Evolutionary conservation across 2,888 invertebrate species (phyloP).

Genomic region (Gari tellinella): DNA sequence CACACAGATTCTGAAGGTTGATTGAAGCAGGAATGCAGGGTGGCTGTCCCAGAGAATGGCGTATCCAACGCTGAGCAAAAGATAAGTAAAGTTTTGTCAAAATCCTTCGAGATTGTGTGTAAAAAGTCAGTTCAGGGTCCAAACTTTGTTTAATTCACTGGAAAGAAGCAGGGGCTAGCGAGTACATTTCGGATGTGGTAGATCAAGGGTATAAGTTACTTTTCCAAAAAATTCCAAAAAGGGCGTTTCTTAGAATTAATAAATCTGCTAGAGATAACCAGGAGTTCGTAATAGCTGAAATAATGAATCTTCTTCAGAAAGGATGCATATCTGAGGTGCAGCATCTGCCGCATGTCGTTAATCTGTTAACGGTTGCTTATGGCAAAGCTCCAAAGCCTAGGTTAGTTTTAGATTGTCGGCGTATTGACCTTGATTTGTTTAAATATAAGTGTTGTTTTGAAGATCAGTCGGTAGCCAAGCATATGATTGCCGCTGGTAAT

Average conservation of each 20-base stretch:
- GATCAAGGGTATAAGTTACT: slow-evolving; percentile 30
- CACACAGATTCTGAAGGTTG: no score
- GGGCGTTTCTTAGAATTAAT: slow-evolving; percentile 22
- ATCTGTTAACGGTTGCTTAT: slow-evolving; percentile 41
- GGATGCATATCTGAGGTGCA: slow-evolving; percentile 26
- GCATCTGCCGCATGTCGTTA: no score
- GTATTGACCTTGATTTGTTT: slow-evolving; percentile 3
- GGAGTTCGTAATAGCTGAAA: slow-evolving; percentile 24
- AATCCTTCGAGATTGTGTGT: no score
- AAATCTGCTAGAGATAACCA: slow-evolving; percentile 29
- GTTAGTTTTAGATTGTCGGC: slow-evolving; percentile 38
- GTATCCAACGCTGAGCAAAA: no score
- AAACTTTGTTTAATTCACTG: slow-evolving; percentile 6
- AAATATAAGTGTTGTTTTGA: no score
- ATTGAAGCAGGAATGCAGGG: slow-evolving; percentile 22
- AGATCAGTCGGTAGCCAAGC: no score
- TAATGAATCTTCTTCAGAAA: slow-evolving; percentile 18
- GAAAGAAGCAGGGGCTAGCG: slow-evolving; percentile 10
- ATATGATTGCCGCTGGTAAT: no score
- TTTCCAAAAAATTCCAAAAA: slow-evolving; percentile 12
- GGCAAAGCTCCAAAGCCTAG: slow-evolving; percentile 10
- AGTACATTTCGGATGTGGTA: slow-evolving; percentile 19
- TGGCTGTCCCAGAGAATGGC: no score
- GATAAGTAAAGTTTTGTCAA: no score
- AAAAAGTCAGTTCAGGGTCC: no score